Base-by-base conservation (phyloP, 2,888 invertebrate genomes). In the Sturmia bella region DNA sequence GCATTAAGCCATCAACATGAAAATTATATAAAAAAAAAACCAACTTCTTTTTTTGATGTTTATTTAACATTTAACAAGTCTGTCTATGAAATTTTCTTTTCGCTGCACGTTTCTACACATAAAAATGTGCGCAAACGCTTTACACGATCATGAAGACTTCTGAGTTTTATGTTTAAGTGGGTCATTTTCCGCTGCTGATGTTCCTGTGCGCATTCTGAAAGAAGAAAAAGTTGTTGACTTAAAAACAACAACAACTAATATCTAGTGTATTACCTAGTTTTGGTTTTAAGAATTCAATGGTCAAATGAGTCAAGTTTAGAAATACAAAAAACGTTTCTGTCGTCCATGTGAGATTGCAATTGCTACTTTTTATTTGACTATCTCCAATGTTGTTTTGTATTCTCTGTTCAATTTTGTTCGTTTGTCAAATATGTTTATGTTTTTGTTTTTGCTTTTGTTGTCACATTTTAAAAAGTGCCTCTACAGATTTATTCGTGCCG, bases 251-350 rank as follows among this genome's bases (percentile, higher is more conserved):
- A 43, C 41, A 73, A 43, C 37, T 43, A 17, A 32, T 63, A 54
- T 72, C 61, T 52, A 52, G 41, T 52, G 41, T 57, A 39, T 59
- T 61, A 52, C 59, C 57, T 59, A 48, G 59, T 59, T 59, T 59
- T 50, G 21, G 9, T 24, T 43, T 43, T 61, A 75, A 76, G 76
- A 84, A 74, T 79, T 82, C 70, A 74, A 59, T 73, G 81, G 79
- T 73, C 79, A 79, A 79, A 74, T 74, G 70, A 79, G 79, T 82
- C 84, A 83, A 80, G 83, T 75, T 83, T 77, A 69, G 11, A 48
- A 69, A 43, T 57, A 76, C 61, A 61, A 45, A 41, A 70, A 54
- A 81, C 43, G 54, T 73, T 64, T 64, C 54, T 66, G 72, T 74
- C 32, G 48, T 59, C 24, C 50, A 39, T 39, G 43, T 72, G 43